phyloP scores from a whole-genome alignment of 2,113 vertebrate species.

The Corythornis cristatus region DNA sequence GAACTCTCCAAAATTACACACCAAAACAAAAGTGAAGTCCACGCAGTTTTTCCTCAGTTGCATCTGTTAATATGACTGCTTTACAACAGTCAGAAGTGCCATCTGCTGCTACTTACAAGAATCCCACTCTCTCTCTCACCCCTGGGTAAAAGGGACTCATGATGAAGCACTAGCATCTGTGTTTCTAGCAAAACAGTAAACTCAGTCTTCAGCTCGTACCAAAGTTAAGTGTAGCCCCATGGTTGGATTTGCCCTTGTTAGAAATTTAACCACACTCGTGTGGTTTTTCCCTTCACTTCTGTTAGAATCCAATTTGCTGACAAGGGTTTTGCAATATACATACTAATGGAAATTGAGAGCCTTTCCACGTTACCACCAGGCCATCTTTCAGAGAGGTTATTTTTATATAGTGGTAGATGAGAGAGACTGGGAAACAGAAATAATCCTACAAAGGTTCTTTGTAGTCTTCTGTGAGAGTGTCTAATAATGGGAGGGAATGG shows the following conservation, averaged over 20 bases:
- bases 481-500: not conserved
- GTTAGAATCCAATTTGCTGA: not conserved
- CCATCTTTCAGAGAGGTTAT: not conserved
- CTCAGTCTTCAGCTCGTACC: not conserved
- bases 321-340: not conserved
- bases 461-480: not conserved
- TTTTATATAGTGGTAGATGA: not conserved
- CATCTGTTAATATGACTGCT: not conserved
- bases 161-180: conserved; percentile 13
- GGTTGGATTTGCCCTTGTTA: not conserved
- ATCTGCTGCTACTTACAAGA: conserved; percentile 22
- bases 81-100: conserved; percentile 19
- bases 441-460: not conserved
- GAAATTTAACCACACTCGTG: not conserved
- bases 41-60: not conserved
- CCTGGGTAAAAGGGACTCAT: not conserved
- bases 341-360: not conserved
- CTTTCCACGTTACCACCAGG: not conserved
- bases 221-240: not conserved
- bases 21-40: not conserved
- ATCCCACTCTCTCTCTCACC: not conserved
- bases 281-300: not conserved
- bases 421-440: not conserved
- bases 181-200: conserved; percentile 11
- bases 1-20: not conserved